A percentile compares a stretch with the other conserved stretches of the same genome.
phyloP scores from a whole-genome alignment of 2,113 vertebrate genomes.

The Crypturellus undulatus region DNA sequence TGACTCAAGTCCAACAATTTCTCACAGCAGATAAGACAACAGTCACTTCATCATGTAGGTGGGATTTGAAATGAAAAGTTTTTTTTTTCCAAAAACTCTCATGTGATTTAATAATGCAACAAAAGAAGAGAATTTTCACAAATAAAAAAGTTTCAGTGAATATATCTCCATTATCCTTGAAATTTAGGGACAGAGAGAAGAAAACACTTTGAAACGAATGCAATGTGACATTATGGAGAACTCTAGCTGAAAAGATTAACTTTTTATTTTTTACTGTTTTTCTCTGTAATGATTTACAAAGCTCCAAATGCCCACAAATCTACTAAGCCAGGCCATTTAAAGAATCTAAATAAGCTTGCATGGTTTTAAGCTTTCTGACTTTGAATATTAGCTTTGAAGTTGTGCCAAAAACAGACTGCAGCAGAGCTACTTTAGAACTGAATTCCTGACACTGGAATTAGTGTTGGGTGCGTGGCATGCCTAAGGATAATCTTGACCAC shows the following conservation, averaged over 20 bases:
- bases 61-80: background rate
- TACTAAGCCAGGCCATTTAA: conserved; percentile 72
- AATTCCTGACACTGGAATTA: conserved; percentile 76
- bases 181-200: conserved; percentile 13
- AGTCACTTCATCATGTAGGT: background rate
- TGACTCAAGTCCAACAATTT: conserved; percentile 5
- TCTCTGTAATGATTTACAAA: conserved; percentile 61
- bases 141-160: background rate
- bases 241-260: conserved; percentile 38
- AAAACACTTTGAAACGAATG: conserved; percentile 63
- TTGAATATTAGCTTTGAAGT: conserved; percentile 79
- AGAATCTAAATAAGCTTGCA: conserved; percentile 73
- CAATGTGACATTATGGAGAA: conserved; percentile 64
- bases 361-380: conserved; percentile 70
- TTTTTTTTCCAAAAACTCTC: background rate
- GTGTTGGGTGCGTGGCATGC: conserved; percentile 48
- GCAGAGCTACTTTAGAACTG: conserved; percentile 64
- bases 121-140: background rate
- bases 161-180: background rate
- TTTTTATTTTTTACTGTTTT: conserved; percentile 51
- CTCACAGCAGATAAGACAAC: background rate
- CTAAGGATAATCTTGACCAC: conserved; percentile 69
- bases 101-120: background rate
- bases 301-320: conserved; percentile 67
- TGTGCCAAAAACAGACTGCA: conserved; percentile 67